Evolutionary conservation across 1,140 invertebrate genomes (phyloP).

Genomic region (Cyclina sinensis): DNA sequence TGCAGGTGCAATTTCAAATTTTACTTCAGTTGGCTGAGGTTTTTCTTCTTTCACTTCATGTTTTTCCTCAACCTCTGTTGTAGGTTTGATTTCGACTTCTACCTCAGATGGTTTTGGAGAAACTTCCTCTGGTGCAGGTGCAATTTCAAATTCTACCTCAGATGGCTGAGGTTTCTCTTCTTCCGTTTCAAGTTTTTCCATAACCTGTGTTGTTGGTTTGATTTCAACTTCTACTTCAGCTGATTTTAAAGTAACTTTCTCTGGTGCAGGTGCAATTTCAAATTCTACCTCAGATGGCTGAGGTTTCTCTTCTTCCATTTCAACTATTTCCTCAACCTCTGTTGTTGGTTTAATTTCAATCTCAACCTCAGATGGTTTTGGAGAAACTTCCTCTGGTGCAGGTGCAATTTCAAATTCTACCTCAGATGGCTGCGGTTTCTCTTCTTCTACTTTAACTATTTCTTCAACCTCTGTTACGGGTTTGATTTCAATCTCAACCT

Average conservation of each 20-base stretch:
- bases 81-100: background rate
- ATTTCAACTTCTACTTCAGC: slow-evolving; percentile 2
- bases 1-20: background rate
- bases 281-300: background rate
- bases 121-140: background rate
- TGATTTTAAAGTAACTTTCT: background rate
- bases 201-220: background rate
- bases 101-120: background rate
- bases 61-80: background rate
- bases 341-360: slow-evolving; percentile 9
- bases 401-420: slow-evolving; percentile 40
- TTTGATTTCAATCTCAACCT: slow-evolving; percentile 26
- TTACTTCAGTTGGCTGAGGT: background rate
- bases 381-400: slow-evolving; percentile 1
- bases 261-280: background rate
- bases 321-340: background rate
- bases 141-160: slow-evolving; percentile 1
- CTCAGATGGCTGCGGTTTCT: background rate
- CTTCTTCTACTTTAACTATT: slow-evolving; percentile 28
- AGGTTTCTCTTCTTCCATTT: slow-evolving; percentile 6
- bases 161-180: background rate
- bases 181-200: background rate
- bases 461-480: slow-evolving; percentile 7
- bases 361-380: slow-evolving; percentile 29
- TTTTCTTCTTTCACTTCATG: slow-evolving; percentile 21